These are phyloP conservation scores for Drosophila nigromelanica DNA, from an alignment of 1,140 invertebrate genomes.

Conservation along the genomic window DNA sequence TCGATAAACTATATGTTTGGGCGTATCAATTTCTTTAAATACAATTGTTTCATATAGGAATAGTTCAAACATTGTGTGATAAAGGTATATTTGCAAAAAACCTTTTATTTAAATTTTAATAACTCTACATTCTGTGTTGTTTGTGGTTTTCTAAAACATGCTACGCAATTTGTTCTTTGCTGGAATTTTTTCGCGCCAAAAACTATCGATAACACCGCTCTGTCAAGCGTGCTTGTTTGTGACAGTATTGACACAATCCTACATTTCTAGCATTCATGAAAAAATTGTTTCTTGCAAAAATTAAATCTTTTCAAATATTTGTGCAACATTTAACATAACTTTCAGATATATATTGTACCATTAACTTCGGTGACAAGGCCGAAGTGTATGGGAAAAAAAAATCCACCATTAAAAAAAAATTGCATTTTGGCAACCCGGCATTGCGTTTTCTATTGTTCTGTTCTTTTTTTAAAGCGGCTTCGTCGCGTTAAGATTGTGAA, in stretches of 20 bases:
- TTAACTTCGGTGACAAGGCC: not conserved
- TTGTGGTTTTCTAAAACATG: not conserved
- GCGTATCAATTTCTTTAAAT: too few species aligned
- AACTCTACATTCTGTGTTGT: too few species aligned
- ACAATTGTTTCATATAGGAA: too few species aligned
- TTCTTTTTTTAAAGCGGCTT: conserved; percentile 73
- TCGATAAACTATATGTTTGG: too few species aligned
- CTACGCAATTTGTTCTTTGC: not conserved
- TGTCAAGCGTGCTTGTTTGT: not conserved
- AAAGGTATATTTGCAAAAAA: too few species aligned
- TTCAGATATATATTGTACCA: not conserved
- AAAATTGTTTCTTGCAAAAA: not conserved
- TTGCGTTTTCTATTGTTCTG: conserved; percentile 55
- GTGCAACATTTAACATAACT: not conserved
- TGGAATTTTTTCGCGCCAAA: conserved; percentile 3
- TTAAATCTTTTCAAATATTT: not conserved
- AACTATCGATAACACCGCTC: conserved; percentile 11
- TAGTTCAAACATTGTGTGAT: too few species aligned
- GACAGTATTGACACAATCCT: conserved; percentile 19
- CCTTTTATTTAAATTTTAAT: too few species aligned
- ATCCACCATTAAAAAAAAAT: not conserved
- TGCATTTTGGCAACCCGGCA: conserved; percentile 62
- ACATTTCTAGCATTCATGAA: not conserved
- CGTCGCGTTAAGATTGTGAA: conserved; percentile 74
- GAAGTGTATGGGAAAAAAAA: not conserved